Evolutionary conservation across 2,113 vertebrate species (phyloP), one percentile per base, ranked within the genome.

Genomic region (Meles meles): DNA sequence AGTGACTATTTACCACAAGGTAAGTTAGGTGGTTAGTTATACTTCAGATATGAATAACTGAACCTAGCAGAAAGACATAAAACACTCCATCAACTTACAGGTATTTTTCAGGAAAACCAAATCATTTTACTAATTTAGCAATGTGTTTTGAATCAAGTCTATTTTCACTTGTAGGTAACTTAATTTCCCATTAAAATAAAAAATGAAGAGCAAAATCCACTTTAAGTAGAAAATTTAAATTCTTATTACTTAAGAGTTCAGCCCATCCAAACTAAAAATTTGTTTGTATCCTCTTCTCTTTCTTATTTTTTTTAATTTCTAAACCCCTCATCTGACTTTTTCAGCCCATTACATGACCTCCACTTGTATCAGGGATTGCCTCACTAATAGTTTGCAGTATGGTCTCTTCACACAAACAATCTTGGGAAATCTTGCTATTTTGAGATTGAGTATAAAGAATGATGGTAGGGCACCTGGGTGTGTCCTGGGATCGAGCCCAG

Each of bases 91-190:
- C 67, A 74, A 91, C 67, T 87, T 94, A 86, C 89, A 55, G 83
- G 61, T n/a, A 88, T 74, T 94, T 93, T 94, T 88, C 93, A 95
- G 82, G 88, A 94, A 94, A 96, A 91, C 90, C 55, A 95, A 96
- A 69, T 37, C 39, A 72, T 42, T 84, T 90, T 74, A 55, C 71
- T 84, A 63, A 82, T 4, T 49, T 80, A 85, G 61, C n/a, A 55
- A 47, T 65, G 49, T 80, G 34, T 86, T 96, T 86, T 72, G 25
- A 96, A 74, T 90, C 83, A 92, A 17, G 29, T 29, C 55, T 61
- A 42, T 74, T 80, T 96, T 92, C 74, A 69, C 57, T 95, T 65
- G 6, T 49, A 97, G 94, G 80, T 52, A 96, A 98, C 11, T 37
- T 87, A 93, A 91, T 92, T 47, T 17, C 74, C 42, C 25, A 71